These are phyloP conservation scores for Heteronetta atricapilla DNA, from an alignment of 2,113 vertebrate genomes.

Conservation along the genomic window DNA sequence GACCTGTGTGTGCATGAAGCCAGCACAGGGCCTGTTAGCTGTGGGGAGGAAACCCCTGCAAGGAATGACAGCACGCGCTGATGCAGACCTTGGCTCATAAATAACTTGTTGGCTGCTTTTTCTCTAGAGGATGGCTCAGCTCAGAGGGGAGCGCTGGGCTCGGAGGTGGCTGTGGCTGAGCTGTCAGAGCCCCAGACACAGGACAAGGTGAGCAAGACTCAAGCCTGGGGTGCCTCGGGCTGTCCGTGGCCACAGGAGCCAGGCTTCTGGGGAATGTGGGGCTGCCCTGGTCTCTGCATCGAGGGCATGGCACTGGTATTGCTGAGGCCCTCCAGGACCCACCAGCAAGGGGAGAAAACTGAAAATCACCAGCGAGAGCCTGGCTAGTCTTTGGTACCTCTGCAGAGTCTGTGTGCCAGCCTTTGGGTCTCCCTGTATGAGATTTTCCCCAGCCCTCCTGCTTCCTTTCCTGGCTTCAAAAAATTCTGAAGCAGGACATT, in stretches of 20 bases:
- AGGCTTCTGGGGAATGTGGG: background rate
- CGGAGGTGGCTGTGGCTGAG: background rate
- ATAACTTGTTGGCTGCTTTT: background rate
- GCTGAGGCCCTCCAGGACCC: background rate
- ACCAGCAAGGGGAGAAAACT: background rate
- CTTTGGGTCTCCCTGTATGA: no score
- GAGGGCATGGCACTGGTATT: background rate
- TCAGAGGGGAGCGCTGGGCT: background rate
- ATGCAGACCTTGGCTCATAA: background rate
- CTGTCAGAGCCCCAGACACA: background rate
- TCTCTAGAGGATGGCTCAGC: background rate
- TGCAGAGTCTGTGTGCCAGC: background rate
- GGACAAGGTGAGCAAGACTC: background rate
- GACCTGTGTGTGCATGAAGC: background rate
- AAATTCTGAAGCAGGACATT: background rate
- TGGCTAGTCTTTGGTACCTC: background rate
- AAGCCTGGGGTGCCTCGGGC: background rate
- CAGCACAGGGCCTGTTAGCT: background rate
- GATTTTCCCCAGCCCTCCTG: background rate
- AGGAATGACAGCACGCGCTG: background rate
- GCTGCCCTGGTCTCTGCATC: background rate
- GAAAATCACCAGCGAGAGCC: background rate
- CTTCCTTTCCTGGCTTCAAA: background rate
- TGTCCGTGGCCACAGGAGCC: background rate
- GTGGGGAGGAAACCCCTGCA: background rate